A percentile compares a stretch with the other conserved stretches of the same genome.
phyloP scores from a whole-genome alignment of 1,140 invertebrate species.

The Cydia fagiglandana region DNA sequence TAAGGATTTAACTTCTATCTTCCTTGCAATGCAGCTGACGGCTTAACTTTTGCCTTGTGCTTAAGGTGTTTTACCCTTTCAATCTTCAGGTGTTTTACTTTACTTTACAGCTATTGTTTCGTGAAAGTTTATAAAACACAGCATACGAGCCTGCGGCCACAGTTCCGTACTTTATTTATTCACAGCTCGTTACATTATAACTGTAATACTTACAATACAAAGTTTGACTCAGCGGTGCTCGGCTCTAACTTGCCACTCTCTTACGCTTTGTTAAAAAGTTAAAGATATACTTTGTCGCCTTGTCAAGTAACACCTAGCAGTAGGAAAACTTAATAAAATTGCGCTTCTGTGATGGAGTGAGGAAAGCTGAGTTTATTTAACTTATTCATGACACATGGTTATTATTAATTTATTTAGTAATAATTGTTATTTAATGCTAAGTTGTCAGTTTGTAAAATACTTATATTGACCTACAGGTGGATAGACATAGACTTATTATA shows the following conservation, averaged over 20 bases:
- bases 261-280: slow-evolving; percentile 27
- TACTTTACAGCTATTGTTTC: background rate
- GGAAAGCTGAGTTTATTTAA: background rate
- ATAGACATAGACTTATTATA: no score
- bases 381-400: no score
- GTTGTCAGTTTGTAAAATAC: no score
- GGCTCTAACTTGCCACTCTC: background rate
- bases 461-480: no score
- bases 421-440: no score
- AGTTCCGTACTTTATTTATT: background rate
- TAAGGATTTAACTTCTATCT: no score
- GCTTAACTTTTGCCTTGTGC: no score
- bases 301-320: slow-evolving; percentile 1
- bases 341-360: background rate
- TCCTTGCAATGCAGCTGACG: no score
- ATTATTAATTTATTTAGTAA: no score
- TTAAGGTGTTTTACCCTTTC: no score
- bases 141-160: background rate
- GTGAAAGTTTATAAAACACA: background rate
- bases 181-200: background rate
- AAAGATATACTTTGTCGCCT: slow-evolving; percentile 14
- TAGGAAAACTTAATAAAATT: background rate
- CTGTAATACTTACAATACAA: background rate
- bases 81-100: background rate
- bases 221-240: background rate